Evolutionary conservation across 1,140 invertebrate species (phyloP).

Genomic region (Lepidurus couesii): DNA sequence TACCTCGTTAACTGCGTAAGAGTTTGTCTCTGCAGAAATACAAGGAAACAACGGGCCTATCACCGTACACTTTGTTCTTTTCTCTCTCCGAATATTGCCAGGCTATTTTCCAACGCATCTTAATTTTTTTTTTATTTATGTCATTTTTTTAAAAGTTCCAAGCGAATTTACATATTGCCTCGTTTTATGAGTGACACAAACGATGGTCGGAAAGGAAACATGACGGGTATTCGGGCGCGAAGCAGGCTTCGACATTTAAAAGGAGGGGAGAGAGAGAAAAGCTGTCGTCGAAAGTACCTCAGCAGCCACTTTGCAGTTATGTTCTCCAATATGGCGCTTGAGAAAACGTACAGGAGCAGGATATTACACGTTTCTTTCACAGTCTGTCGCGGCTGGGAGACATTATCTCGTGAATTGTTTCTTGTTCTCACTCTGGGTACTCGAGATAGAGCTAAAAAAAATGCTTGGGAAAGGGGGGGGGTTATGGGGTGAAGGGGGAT

Average conservation of each 20-base stretch:
- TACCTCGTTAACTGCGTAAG: not conserved
- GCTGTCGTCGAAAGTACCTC: constrained; percentile 7
- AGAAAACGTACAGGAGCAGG: not conserved
- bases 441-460: constrained; percentile 11
- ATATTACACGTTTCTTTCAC: constrained; percentile 20
- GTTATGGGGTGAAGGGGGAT: not conserved
- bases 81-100: too few relatives aligned
- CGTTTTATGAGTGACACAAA: not conserved
- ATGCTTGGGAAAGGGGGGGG: too few relatives aligned
- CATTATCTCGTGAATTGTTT: constrained; percentile 13
- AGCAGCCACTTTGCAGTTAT: not conserved
- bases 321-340: constrained; percentile 1
- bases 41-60: not conserved
- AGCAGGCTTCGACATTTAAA: not conserved
- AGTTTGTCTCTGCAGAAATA: too few relatives aligned
- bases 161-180: too few relatives aligned
- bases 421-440: not conserved
- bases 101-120: too few relatives aligned
- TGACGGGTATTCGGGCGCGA: not conserved
- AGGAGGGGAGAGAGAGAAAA: not conserved
- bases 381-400: constrained; percentile 12
- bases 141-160: too few relatives aligned
- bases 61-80: too few relatives aligned
- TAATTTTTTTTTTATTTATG: too few relatives aligned
- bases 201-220: not conserved